Conservation (phyloP, 2,113 vertebrate species). For the Tretioscincus oriximinensis region DNA sequence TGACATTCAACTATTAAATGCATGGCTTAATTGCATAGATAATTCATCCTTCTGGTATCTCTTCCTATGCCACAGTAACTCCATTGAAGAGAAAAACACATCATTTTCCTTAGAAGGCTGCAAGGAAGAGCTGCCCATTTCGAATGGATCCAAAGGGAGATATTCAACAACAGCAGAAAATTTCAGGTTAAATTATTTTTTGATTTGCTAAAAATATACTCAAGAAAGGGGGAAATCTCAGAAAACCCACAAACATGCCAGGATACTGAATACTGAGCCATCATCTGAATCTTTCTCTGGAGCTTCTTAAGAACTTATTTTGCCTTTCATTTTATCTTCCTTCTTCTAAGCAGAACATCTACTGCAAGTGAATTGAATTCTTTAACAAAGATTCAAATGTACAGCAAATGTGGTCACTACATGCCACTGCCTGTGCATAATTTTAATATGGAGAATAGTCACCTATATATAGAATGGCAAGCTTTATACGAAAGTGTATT, state of each 20-base stretch:
- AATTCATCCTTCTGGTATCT: neutral
- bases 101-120: constrained; percentile 35
- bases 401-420: neutral
- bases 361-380: no score
- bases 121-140: constrained; percentile 30
- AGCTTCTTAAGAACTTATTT: no score
- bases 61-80: constrained; percentile 8
- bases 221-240: neutral
- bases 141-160: constrained; percentile 59
- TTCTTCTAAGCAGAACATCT: no score
- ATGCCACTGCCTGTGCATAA: neutral
- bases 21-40: neutral
- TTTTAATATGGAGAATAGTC: neutral
- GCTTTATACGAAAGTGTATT: neutral
- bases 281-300: no score
- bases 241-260: neutral
- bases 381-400: no score
- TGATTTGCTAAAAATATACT: neutral
- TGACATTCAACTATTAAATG: neutral
- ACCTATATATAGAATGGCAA: neutral
- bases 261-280: neutral
- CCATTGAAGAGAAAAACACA: constrained; percentile 41
- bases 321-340: no score
- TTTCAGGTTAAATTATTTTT: constrained; percentile 67
- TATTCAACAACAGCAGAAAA: constrained; percentile 30